These are phyloP conservation scores for Heptranchias perlo DNA, from an alignment of 2,113 vertebrate genomes.

Conservation along the genomic window DNA sequence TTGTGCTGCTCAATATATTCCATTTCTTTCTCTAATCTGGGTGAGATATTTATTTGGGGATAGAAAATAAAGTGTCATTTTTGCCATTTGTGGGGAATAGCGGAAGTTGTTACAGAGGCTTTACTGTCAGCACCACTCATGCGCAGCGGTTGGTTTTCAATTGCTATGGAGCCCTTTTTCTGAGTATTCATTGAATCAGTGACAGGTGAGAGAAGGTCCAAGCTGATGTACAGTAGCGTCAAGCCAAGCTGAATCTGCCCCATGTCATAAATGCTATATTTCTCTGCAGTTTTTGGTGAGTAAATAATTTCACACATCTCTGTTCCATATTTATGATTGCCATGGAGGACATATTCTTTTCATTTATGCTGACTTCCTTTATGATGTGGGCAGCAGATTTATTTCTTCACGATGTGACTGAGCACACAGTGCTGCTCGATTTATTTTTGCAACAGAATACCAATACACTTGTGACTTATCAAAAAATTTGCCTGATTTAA, in stretches of 20 bases:
- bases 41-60: conserved; percentile 1
- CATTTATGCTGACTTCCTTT: conserved; percentile 61
- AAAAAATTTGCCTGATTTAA: not conserved
- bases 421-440: conserved; percentile 68
- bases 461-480: not conserved
- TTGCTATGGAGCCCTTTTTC: conserved; percentile 35
- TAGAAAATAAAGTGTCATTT: not conserved
- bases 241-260: conserved; percentile 42
- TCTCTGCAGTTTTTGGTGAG: conserved; percentile 42
- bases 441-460: conserved; percentile 43
- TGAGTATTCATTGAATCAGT: conserved; percentile 42
- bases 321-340: conserved; percentile 60
- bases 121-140: conserved; percentile 38
- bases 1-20: not conserved
- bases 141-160: conserved; percentile 17
- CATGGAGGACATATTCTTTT: conserved; percentile 51
- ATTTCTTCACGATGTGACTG: conserved; percentile 52
- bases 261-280: conserved; percentile 44
- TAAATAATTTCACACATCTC: conserved; percentile 56
- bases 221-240: conserved; percentile 40
- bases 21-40: not conserved
- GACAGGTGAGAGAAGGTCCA: conserved; percentile 47
- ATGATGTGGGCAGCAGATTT: conserved; percentile 63
- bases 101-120: conserved; percentile 39
- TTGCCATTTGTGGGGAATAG: not conserved